Evolutionary conservation across 2,888 invertebrate species (phyloP).

Genomic region (Sipha maydis): DNA sequence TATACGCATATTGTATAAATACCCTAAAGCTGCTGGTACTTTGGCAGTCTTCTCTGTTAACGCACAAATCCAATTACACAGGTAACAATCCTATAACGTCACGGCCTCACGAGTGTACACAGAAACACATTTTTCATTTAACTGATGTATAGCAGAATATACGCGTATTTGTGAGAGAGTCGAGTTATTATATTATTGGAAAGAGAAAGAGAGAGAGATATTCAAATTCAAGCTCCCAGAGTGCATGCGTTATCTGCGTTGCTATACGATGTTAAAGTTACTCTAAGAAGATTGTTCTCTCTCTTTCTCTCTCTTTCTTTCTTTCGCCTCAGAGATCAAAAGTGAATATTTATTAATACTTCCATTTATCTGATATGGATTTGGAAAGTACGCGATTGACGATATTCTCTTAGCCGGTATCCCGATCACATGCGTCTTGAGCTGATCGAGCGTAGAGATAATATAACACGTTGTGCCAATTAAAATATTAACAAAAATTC

Average conservation of each 20-base stretch:
- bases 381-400: conserved; percentile 14
- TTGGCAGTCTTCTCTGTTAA: conserved; percentile 48
- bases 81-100: conserved; percentile 47
- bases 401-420: conserved; percentile 9
- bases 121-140: not conserved
- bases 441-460: not conserved
- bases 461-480: not conserved
- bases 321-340: not conserved
- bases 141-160: not conserved
- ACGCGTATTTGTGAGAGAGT: not conserved
- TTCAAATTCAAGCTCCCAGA: not conserved
- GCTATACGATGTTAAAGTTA: not conserved
- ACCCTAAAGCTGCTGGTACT: conserved; percentile 16
- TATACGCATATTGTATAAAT: not conserved
- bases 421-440: not conserved
- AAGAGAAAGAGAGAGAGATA: not conserved
- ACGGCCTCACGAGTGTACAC: not conserved
- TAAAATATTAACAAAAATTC: conserved; percentile 2
- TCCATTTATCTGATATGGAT: not conserved
- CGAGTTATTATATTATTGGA: not conserved
- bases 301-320: not conserved
- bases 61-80: conserved; percentile 51
- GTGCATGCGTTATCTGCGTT: not conserved
- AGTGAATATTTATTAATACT: not conserved
- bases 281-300: too few relatives aligned